Evolutionary conservation across 1,140 invertebrate genomes (phyloP).

Genomic region (Leptoteleia sp.): DNA sequence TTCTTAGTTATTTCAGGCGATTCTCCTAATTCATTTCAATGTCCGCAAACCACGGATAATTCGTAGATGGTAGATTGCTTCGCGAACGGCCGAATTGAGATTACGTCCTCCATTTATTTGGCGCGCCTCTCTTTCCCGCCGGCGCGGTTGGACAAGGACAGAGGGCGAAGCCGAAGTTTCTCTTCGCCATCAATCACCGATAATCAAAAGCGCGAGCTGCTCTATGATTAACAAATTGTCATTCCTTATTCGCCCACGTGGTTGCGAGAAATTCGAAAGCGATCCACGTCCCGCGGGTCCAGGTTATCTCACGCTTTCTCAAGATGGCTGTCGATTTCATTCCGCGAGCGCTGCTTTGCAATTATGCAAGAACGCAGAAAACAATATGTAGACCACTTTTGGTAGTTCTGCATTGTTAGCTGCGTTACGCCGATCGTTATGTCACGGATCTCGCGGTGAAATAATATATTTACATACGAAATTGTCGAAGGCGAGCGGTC

Average conservation of each 20-base stretch:
- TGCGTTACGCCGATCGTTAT: not conserved
- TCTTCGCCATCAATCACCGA: constrained; percentile 26
- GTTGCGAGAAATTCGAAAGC: constrained; percentile 62
- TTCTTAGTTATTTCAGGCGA: too few relatives aligned
- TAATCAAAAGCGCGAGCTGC: constrained; percentile 35
- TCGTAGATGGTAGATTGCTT: not conserved
- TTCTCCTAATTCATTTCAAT: not conserved
- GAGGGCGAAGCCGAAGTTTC: constrained; percentile 16
- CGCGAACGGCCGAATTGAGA: not conserved
- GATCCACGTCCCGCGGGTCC: constrained; percentile 54
- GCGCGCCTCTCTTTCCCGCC: not conserved
- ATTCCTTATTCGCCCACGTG: constrained; percentile 55
- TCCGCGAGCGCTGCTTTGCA: constrained; percentile 22
- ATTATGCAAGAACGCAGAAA: constrained; percentile 54
- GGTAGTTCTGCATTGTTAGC: constrained; percentile 17
- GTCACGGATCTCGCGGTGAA: not conserved
- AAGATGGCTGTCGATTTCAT: constrained; percentile 45
- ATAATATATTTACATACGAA: constrained; percentile 3
- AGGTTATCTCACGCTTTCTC: constrained; percentile 67
- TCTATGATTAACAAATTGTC: constrained; percentile 54
- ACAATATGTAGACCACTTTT: constrained; percentile 45
- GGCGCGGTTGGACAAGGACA: not conserved
- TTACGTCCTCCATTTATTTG: not conserved
- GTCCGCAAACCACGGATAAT: not conserved
- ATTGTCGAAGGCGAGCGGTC: not conserved